Evolutionary conservation across 2,113 vertebrate species (phyloP), one percentile per base, ranked within the genome.

Genomic region (Paralichthys olivaceus): DNA sequence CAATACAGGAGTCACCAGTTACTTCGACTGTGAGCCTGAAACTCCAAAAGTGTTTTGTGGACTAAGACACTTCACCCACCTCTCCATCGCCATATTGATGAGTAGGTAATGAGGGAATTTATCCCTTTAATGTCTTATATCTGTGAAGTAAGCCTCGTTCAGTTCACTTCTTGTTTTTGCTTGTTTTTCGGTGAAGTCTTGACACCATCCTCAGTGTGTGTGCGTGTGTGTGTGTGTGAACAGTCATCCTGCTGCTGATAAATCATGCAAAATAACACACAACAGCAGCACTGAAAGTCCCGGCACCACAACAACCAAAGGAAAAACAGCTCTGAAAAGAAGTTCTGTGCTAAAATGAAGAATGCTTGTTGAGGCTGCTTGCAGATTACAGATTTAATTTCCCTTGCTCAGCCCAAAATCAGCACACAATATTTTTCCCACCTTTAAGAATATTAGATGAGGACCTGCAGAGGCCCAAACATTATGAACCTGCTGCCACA

Each of bases 401-500:
- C 77, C 85, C 73, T 79, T 59, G 74, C 69, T 86, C 76, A 75
- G 79, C 77, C 85, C 45, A 72, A 85, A 89, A 84, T 71, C 75
- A 70, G 32, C 64, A 67, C 75, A 63, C 65, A 59, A 26, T 69
- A 69, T 79, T 84, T 89, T 84, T 8, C 19, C 80, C 80, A 75
- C 70, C 67, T 90, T 89, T 85, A 82, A 77, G 89, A 91, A 92
- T 89, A 81, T 86, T 80, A 87, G 62, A 90, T 75, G 73, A 86
- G 73, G 66, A 84, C 74, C 85, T 84, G 77, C 75, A 81, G 81
- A 70, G 47, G 83, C 79, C 84, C 57, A 66, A 69, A 85, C 72
- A 66, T 89, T 86, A 90, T 86, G 90, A 93, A 89, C 87, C 80
- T 83, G 81, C 84, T 83, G 79, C 75, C 53, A 49, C 22, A 22